A percentile compares a stretch with the other conserved stretches of the same genome.
These are phyloP conservation scores for Halcyon badia DNA, from an alignment of 2,797 vertebrate species.

Conservation along the genomic window DNA sequence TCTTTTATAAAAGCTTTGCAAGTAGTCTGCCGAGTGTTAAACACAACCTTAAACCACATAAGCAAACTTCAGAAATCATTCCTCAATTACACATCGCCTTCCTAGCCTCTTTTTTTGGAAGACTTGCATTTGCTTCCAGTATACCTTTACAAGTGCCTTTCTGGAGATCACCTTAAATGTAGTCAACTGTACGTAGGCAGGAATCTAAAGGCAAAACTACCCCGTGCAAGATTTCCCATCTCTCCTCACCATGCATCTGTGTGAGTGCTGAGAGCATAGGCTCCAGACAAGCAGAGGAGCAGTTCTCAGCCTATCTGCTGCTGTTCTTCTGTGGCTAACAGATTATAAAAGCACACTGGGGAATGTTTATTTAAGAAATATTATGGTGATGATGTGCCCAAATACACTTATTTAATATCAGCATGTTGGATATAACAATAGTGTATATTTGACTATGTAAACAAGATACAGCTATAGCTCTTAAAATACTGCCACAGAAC, in stretches of 20 bases:
- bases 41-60: background rate
- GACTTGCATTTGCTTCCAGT: background rate
- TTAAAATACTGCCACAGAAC: background rate
- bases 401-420: background rate
- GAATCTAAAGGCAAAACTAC: background rate
- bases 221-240: background rate
- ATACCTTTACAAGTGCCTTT: background rate
- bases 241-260: accelerated
- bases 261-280: background rate
- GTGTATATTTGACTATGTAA: background rate
- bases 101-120: background rate
- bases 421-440: background rate
- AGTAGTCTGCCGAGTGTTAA: background rate
- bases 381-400: background rate
- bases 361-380: background rate
- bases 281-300: background rate
- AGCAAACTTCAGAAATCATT: background rate
- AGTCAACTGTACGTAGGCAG: background rate
- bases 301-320: background rate
- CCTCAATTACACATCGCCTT: background rate
- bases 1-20: background rate
- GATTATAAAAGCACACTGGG: background rate
- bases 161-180: background rate
- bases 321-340: background rate
- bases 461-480: background rate